phyloP scores from a whole-genome alignment of 1,140 invertebrate genomes.

The Drosophila bifasciata region DNA sequence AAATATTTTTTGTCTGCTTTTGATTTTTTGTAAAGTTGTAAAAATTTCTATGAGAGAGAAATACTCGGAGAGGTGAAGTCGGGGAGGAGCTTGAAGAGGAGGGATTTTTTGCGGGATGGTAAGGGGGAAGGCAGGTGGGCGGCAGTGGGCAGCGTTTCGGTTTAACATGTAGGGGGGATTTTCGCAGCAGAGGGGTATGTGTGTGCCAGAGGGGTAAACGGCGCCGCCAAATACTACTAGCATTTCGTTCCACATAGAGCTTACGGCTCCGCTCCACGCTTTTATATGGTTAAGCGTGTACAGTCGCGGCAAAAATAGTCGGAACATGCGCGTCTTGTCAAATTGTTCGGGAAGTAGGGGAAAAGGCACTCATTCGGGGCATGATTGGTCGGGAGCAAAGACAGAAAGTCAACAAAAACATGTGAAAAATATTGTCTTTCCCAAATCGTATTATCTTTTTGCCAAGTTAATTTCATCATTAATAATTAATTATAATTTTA shows the following conservation, averaged over 20 bases:
- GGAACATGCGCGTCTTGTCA: constrained; percentile 57
- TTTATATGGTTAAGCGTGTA: constrained; percentile 74
- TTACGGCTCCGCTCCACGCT: constrained; percentile 69
- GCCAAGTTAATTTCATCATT: too few relatives aligned
- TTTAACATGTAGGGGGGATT: not conserved
- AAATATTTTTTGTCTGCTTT: not conserved
- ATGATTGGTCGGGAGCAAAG: constrained; percentile 5
- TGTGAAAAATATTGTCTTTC: not conserved
- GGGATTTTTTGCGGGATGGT: constrained; percentile 12
- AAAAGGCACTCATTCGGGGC: not conserved
- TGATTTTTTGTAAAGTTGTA: constrained; percentile 33
- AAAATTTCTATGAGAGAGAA: constrained; percentile 25
- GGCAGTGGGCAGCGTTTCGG: constrained; percentile 29
- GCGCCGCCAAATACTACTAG: constrained; percentile 77
- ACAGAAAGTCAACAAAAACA: not conserved
- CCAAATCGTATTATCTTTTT: not conserved
- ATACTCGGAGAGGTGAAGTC: not conserved
- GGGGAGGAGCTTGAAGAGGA: too few relatives aligned
- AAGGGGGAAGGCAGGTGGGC: constrained; percentile 50
- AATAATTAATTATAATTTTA: too few relatives aligned
- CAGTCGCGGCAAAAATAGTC: constrained; percentile 79
- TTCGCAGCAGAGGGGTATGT: not conserved
- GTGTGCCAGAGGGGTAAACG: constrained; percentile 20
- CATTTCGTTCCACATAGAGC: constrained; percentile 76
- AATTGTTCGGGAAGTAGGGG: constrained; percentile 6